These are phyloP conservation scores for Mus minutoides DNA, from an alignment of 2,797 vertebrate species.

Conservation along the genomic window DNA sequence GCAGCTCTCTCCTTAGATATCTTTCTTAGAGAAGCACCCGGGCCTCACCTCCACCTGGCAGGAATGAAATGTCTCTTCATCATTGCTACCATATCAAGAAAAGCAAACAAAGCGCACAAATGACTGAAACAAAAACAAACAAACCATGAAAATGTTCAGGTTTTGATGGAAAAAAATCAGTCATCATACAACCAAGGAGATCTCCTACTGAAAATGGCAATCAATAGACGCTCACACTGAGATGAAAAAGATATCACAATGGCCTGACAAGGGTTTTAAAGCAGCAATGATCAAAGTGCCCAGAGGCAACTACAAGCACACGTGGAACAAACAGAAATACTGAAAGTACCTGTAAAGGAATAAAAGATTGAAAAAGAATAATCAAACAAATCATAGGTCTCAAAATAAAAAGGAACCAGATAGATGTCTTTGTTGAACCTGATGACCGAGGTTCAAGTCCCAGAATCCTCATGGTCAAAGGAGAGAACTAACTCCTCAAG, in stretches of 20 bases:
- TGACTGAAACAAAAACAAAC: not conserved
- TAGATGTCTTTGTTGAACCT: not conserved
- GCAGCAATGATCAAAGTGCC: not conserved
- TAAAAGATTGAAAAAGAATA: not conserved
- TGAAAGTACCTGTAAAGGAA: not conserved
- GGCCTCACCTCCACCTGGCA: not conserved
- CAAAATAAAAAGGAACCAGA: not conserved
- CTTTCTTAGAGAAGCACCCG: too few relatives aligned
- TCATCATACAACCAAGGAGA: not conserved
- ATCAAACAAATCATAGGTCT: not conserved
- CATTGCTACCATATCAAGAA: not conserved
- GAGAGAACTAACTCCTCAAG: not conserved
- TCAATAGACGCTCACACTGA: not conserved
- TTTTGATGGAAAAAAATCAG: not conserved
- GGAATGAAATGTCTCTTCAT: not conserved
- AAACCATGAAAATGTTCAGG: not conserved
- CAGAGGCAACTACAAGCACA: not conserved
- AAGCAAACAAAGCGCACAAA: constrained; percentile 5
- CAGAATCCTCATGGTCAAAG: not conserved
- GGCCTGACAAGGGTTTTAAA: not conserved
- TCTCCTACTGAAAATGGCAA: not conserved
- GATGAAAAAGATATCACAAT: not conserved
- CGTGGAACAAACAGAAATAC: not conserved
- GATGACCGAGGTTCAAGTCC: not conserved
- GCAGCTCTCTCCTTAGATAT: not conserved